Evolutionary conservation across 2,888 invertebrate species (phyloP), one percentile per base, ranked within the genome.

Genomic region (Fissipunctia ypsillon): DNA sequence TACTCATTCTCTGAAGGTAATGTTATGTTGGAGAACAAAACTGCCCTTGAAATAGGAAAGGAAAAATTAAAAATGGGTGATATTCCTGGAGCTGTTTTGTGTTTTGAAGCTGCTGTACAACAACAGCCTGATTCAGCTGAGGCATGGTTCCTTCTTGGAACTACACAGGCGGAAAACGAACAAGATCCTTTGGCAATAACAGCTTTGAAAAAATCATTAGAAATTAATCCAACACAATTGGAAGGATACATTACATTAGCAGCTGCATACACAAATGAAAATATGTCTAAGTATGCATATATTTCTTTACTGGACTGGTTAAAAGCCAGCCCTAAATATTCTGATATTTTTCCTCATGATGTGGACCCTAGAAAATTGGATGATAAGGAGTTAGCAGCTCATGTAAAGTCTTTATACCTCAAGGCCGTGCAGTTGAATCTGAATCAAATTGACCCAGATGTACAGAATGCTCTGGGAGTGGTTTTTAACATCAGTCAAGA

Each of bases 151-250:
- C 95, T 98, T 50, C 95, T 99, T 63, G 99, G 99, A 16, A 98
- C 98, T 68, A 98, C 99, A 45, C 99, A 99, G 93, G 99, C 99
- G 54, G 99, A 99, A 96, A 99, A 99, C 96, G 99, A 99, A 96
- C 99, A 98, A 95, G 99, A 99, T 94, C 98, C 98, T 5, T 96
- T 97, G 85, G 99, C 99, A 16, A 99, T 99, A 88, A 97, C 98
- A 61, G 99, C 99, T 0, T 96, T 99, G 45, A 98, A 98, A 90
- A 98, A 97, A 93, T 99, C 99, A 75, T 91, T 99, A 64, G 97
- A 97, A 73, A 91, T 99, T 70, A 97, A 98, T 78, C 98, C 99
- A 0, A 96, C 97, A 16, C 99, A 99, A 93, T 94, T 98, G 65
- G 97, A 97, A 81, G 99, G 99, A 0, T 97, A 99, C 70, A 98